Conservation (phyloP, 2,888 invertebrate species). For the Cerceris rybyensis region DNA sequence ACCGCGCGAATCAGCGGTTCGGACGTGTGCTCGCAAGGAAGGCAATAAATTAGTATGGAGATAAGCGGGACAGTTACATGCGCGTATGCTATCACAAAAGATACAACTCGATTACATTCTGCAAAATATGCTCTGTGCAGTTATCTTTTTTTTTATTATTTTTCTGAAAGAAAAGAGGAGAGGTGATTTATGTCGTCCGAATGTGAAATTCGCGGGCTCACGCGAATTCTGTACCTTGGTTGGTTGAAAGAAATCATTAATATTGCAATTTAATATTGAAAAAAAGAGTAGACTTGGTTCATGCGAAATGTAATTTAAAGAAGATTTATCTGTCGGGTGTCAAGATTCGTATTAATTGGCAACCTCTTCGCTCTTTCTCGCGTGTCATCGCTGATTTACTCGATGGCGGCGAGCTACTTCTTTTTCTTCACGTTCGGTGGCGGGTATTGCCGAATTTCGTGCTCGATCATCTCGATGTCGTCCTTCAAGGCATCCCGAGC, state of each 20-base stretch:
- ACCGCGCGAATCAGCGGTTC: slow-evolving; percentile 31
- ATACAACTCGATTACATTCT: slow-evolving; percentile 14
- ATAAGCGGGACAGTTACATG: slow-evolving; percentile 42
- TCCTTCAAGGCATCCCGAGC: slow-evolving; percentile 46
- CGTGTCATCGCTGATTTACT: not conserved
- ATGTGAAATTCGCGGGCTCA: not conserved
- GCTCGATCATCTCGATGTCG: slow-evolving; percentile 45
- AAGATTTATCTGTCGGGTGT: not conserved
- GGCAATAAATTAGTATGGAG: slow-evolving; percentile 54
- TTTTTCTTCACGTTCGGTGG: slow-evolving; percentile 3
- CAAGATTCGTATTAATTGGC: no score
- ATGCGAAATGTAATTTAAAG: not conserved
- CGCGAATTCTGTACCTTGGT: not conserved
- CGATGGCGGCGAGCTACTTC: not conserved
- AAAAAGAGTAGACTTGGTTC: no score
- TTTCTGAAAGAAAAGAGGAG: not conserved
- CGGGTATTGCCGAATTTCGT: slow-evolving; percentile 32
- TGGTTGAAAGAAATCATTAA: no score
- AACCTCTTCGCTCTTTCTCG: not conserved
- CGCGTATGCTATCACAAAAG: slow-evolving; percentile 21
- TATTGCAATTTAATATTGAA: no score
- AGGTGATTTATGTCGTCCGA: not conserved
- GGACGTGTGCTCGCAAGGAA: slow-evolving; percentile 15
- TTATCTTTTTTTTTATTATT: not conserved
- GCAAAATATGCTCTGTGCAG: not conserved